Conservation (phyloP, 2,797 vertebrate genomes). For the Cichlasoma orientale region DNA sequence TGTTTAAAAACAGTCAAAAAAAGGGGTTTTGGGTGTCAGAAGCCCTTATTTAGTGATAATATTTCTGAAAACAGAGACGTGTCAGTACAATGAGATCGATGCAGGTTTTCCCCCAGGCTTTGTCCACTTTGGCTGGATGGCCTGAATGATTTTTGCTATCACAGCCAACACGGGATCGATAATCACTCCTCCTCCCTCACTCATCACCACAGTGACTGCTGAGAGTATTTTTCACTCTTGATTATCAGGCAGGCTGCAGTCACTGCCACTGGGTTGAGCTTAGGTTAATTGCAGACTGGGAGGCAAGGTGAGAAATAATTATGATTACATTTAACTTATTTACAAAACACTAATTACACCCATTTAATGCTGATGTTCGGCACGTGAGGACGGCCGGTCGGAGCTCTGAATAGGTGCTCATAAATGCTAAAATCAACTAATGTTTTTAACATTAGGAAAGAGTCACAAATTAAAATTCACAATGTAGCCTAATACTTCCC, state of each 20-base stretch:
- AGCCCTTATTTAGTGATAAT: conserved; percentile 37
- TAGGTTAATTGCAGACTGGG: conserved; percentile 43
- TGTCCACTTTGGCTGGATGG: conserved; percentile 54
- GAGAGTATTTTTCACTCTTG: conserved; percentile 32
- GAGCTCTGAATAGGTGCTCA: not conserved
- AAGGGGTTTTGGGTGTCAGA: conserved; percentile 11
- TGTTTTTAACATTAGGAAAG: not conserved
- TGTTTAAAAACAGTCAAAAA: not conserved
- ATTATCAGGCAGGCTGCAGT: conserved; percentile 29
- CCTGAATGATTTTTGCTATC: conserved; percentile 66
- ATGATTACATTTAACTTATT: conserved; percentile 29
- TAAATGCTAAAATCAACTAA: not conserved
- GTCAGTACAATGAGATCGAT: conserved; percentile 46
- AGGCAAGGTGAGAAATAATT: conserved; percentile 45
- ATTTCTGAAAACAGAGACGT: conserved; percentile 34
- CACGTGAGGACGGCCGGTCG: not conserved
- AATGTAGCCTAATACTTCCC: not conserved
- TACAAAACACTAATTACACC: conserved; percentile 6
- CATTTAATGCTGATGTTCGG: not conserved
- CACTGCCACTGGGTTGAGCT: conserved; percentile 6
- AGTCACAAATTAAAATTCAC: not conserved
- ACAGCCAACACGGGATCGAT: conserved; percentile 58
- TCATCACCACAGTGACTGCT: conserved; percentile 12
- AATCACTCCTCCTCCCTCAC: conserved; percentile 29
- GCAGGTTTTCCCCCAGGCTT: conserved; percentile 40